These are phyloP conservation scores for Oryzias dopingdopingensis DNA, from an alignment of 2,797 vertebrate species.

Conservation along the genomic window DNA sequence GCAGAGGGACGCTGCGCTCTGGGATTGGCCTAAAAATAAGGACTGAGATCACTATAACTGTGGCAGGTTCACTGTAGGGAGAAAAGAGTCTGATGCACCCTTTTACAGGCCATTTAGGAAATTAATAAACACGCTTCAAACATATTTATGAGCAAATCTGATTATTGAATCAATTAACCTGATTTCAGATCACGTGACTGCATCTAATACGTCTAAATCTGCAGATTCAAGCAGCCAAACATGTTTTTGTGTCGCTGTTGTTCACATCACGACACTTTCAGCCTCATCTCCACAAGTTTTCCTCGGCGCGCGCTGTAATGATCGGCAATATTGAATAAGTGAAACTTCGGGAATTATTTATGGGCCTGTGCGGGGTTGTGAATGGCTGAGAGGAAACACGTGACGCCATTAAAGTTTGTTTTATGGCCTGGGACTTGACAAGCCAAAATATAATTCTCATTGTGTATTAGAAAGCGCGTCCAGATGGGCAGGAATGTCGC, in stretches of 20 bases:
- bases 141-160: too few species aligned
- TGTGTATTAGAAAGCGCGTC: constrained; percentile 98
- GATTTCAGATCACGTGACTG: not conserved
- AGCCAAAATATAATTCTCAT: constrained; percentile 99
- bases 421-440: constrained; percentile 99
- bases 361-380: constrained; percentile 89
- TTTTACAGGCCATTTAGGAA: constrained; percentile 20
- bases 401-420: constrained; percentile 99
- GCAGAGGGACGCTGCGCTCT: constrained; percentile 11
- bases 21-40: constrained; percentile 48
- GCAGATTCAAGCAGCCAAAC: not conserved
- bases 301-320: constrained; percentile 71
- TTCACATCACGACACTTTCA: constrained; percentile 9
- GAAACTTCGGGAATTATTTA: constrained; percentile 99
- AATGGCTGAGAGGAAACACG: constrained; percentile 97
- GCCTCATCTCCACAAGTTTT: constrained; percentile 44
- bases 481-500: constrained; percentile 92
- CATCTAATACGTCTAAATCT: not conserved
- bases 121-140: not conserved
- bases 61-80: constrained; percentile 45
- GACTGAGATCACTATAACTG: constrained; percentile 48
- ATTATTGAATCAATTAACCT: not conserved
- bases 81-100: constrained; percentile 15
- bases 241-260: not conserved
- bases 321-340: constrained; percentile 83